These are phyloP conservation scores for Deroptyus accipitrinus DNA, from an alignment of 2,113 vertebrate species.

Conservation along the genomic window DNA sequence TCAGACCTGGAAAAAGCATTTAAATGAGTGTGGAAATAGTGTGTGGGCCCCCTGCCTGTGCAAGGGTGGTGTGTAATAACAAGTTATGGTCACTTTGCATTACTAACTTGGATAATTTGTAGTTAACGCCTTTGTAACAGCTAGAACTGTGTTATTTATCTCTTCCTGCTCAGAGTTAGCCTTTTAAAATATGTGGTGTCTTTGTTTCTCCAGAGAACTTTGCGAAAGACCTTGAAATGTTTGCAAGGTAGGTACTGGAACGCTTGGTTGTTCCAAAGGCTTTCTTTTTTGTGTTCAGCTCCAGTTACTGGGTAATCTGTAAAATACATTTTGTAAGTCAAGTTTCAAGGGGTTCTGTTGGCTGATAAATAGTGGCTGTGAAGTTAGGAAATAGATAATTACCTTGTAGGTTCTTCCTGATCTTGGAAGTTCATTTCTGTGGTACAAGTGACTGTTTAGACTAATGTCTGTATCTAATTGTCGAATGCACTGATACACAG, in stretches of 20 bases:
- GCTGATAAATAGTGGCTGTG: neutral
- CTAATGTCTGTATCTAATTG: neutral
- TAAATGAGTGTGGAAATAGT: neutral
- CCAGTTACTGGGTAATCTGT: neutral
- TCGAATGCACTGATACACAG: neutral
- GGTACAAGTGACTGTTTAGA: neutral
- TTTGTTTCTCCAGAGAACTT: conserved; percentile 84
- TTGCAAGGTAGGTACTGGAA: conserved; percentile 83
- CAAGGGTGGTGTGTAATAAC: neutral
- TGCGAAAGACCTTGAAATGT: conserved; percentile 92
- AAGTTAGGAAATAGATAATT: neutral
- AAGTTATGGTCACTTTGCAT: neutral
- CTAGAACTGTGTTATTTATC: neutral
- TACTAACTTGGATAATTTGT: neutral
- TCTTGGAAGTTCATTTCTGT: neutral
- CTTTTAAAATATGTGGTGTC: neutral
- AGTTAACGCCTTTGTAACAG: neutral
- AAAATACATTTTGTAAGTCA: neutral
- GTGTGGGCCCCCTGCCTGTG: neutral
- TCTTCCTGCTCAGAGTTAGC: neutral
- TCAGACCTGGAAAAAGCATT: neutral
- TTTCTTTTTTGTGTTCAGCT: neutral
- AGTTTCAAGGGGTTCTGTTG: neutral
- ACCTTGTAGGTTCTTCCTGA: neutral
- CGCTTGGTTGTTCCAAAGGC: neutral